Percentiles rank a stretch among this genome's conserved stretches.
phyloP scores from a whole-genome alignment of 2,888 invertebrate species.

The Drosophila histrio region DNA sequence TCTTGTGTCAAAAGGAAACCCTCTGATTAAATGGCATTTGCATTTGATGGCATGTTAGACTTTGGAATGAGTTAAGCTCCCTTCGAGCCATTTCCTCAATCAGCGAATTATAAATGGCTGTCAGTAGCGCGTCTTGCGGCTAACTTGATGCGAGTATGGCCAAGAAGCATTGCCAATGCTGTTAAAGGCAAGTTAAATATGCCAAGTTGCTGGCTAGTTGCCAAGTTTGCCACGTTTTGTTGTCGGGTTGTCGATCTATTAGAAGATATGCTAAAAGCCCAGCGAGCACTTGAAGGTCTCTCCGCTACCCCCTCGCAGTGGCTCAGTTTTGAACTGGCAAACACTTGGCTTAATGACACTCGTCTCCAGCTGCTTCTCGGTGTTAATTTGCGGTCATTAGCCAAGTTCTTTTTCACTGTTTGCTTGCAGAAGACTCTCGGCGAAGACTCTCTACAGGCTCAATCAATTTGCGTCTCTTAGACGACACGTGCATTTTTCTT shows the following conservation, averaged over 20 bases:
- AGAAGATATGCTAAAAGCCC: constrained; percentile 76
- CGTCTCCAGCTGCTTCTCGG: constrained; percentile 61
- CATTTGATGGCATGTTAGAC: constrained; percentile 22
- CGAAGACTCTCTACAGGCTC: constrained; percentile 37
- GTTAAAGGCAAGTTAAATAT: constrained; percentile 57
- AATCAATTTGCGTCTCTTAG: constrained; percentile 70
- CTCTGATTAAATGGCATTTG: not conserved
- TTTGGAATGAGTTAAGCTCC: constrained; percentile 11
- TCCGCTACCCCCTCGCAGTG: not conserved
- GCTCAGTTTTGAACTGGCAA: constrained; percentile 45
- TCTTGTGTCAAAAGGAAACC: not conserved
- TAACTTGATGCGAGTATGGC: constrained; percentile 9
- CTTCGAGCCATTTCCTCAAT: constrained; percentile 36
- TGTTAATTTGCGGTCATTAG: constrained; percentile 76
- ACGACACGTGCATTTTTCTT: constrained; percentile 54
- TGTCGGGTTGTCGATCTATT: constrained; percentile 59
- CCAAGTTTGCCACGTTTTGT: constrained; percentile 26
- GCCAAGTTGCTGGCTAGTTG: constrained; percentile 47
- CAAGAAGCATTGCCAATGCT: constrained; percentile 12
- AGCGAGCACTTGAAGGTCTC: constrained; percentile 49
- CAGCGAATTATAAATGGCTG: constrained; percentile 38
- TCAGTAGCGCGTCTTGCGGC: constrained; percentile 24
- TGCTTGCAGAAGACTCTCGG: constrained; percentile 3
- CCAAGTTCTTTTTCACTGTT: constrained; percentile 64
- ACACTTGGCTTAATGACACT: constrained; percentile 74